Evolutionary conservation across 2,797 vertebrate genomes (phyloP), one percentile per base, ranked within the genome.

Genomic region (Arrhamphus sclerolepis): DNA sequence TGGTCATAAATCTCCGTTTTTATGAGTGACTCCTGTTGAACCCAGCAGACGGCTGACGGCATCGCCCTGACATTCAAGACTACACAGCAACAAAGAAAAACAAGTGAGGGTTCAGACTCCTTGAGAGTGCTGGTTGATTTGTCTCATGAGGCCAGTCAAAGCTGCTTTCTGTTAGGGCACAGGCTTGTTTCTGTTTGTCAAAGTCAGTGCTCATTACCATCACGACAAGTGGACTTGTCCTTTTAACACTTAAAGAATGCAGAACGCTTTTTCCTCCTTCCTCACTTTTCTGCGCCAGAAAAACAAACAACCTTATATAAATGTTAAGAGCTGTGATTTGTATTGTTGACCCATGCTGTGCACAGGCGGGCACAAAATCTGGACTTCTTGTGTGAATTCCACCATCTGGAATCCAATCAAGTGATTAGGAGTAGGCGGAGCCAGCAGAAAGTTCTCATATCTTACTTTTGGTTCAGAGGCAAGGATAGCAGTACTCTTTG

Each of bases 391-490:
- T 47, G 5, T 54, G 34, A 68, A 18, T 22, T 57, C 63, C 46
- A 18, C 69, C 70, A 61, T 76, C 80, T 88, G 80, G 85, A 81
- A 31, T 62, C 57, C 69, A 89, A 89, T 90, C 78, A 78, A 50
- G 55, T 78, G 61, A 77, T 87, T 77, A 88, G 47, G 16, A 71
- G 70, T 6, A 43, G 81, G 82, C 6, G 84, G 75, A 61, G 74
- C 58, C 48, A 4, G 17, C 41, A 58, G 29, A 57, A 18, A 63
- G 49, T 9, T 68, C 17, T 42, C 56, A 22, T 24, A 46, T 38
- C 56, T 72, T 4, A 7, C 22, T 40, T 73, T 65, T 51, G 55
- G 46, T 61, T 6, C 22, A 7, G 53, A 64, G 21, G 58, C 39
- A 46, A 53, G 44, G 17, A 53, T 60, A 66, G 56, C 18, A 28